Evolutionary conservation across 2,888 invertebrate species (phyloP).

Genomic region (Eristalinus aeneus): DNA sequence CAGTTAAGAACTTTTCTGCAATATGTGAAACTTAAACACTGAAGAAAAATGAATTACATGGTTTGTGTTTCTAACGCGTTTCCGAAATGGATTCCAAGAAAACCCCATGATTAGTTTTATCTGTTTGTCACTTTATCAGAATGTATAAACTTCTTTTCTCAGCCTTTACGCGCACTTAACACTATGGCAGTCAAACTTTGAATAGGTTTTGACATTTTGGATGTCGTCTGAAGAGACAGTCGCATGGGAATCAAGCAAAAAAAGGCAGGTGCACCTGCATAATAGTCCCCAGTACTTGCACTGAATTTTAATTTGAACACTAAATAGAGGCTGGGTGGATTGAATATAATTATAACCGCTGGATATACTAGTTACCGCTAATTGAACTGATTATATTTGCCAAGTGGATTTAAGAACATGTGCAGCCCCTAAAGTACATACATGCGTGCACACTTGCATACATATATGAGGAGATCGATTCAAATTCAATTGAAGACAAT

Average conservation of each 20-base stretch:
- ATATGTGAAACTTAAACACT: not conserved
- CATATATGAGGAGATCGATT: not conserved
- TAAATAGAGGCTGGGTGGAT: constrained; percentile 2
- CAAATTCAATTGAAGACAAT: constrained; percentile 48
- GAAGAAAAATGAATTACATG: not conserved
- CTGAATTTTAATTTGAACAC: constrained; percentile 40
- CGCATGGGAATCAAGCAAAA: not conserved
- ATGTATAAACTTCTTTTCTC: not conserved
- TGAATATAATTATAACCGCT: constrained; percentile 24
- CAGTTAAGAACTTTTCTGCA: not conserved
- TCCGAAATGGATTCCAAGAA: constrained; percentile 43
- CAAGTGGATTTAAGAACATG: constrained; percentile 14
- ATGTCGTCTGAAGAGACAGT: not conserved
- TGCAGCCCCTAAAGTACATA: not conserved
- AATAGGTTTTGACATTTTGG: constrained; percentile 11
- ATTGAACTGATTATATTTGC: constrained; percentile 27
- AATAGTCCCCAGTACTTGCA: constrained; percentile 10
- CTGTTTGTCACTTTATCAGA: not conserved
- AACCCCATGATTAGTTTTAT: constrained; percentile 5
- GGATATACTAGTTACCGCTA: constrained; percentile 32
- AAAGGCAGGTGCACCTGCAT: constrained; percentile 46
- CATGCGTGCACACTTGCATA: not conserved
- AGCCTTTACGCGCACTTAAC: not conserved
- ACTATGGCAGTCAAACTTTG: constrained; percentile 17
- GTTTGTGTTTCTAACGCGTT: not conserved